Conservation (phyloP, 2,797 vertebrate genomes). For the Oryzias sinensis region DNA sequence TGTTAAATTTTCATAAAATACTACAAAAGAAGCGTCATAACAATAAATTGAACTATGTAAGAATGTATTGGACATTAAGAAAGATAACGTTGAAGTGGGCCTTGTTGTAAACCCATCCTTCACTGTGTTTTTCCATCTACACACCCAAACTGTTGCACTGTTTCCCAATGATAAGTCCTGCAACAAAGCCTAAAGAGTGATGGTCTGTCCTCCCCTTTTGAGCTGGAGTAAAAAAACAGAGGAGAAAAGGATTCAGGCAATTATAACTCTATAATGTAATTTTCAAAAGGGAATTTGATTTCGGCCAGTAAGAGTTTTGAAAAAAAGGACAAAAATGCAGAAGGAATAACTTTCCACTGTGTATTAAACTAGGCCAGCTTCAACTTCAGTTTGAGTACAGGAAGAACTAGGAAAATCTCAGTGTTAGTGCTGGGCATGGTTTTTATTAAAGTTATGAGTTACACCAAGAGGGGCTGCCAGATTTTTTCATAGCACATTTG, state of each 20-base stretch:
- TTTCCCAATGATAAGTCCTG: neutral
- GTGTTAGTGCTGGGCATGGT: slow-evolving; percentile 52
- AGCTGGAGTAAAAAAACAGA: slow-evolving; percentile 30
- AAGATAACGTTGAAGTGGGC: no score
- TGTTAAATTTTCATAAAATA: no score
- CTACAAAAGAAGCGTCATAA: no score
- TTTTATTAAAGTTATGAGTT: slow-evolving; percentile 67
- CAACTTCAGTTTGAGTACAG: slow-evolving; percentile 34
- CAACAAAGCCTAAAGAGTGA: slow-evolving; percentile 22
- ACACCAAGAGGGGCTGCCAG: slow-evolving; percentile 36
- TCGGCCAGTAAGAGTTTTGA: slow-evolving; percentile 70
- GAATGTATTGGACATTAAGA: no score
- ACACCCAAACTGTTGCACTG: no score
- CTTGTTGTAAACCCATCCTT: no score
- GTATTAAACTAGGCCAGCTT: slow-evolving; percentile 37
- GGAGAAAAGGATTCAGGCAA: neutral
- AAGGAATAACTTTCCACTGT: slow-evolving; percentile 49
- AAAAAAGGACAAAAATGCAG: slow-evolving; percentile 30
- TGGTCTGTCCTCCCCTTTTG: slow-evolving; percentile 38
- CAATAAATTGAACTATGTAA: no score
- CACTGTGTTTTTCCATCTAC: no score
- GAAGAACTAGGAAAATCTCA: slow-evolving; percentile 40
- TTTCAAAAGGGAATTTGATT: slow-evolving; percentile 62
- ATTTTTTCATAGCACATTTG: slow-evolving; percentile 37
- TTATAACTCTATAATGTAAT: slow-evolving; percentile 29